Evolutionary conservation across 2,797 vertebrate genomes (phyloP).

Genomic region (Arctocebus calabarensis): DNA sequence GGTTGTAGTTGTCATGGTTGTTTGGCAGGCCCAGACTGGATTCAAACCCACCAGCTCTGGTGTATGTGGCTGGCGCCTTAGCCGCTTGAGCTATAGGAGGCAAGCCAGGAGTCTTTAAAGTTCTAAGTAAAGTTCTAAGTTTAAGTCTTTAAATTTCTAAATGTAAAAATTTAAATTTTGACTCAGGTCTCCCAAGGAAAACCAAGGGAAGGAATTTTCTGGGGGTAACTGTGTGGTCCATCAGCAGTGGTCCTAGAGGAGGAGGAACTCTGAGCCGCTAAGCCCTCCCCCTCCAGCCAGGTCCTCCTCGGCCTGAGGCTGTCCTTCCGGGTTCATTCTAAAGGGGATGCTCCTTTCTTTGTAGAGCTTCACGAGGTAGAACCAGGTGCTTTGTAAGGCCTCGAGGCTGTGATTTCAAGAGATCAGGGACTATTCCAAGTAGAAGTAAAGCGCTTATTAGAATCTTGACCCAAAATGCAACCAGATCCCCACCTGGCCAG

Average conservation of each 20-base stretch:
- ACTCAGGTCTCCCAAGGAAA: neutral
- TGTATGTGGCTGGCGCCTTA: too few species aligned
- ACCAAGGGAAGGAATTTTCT: neutral
- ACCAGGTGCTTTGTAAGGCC: neutral
- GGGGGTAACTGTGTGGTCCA: neutral
- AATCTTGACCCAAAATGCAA: neutral
- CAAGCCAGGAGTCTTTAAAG: neutral
- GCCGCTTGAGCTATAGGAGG: too few species aligned
- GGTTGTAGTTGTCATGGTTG: too few species aligned
- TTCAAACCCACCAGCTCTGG: too few species aligned
- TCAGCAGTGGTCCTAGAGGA: fast-evolving
- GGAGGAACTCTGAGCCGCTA: fast-evolving
- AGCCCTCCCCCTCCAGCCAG: neutral
- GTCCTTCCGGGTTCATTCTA: neutral
- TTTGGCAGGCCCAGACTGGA: too few species aligned
- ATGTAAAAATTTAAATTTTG: neutral
- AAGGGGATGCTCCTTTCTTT: neutral
- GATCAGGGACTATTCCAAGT: too few species aligned
- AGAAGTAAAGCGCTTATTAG: neutral
- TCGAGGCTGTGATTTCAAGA: neutral
- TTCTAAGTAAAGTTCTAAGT: neutral
- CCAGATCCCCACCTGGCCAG: neutral
- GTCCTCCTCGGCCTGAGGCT: neutral
- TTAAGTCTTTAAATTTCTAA: neutral
- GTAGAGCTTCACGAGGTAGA: neutral